Evolutionary conservation across 2,888 invertebrate genomes (phyloP), one percentile per base, ranked within the genome.

Genomic region (Coecobrya sp.): DNA sequence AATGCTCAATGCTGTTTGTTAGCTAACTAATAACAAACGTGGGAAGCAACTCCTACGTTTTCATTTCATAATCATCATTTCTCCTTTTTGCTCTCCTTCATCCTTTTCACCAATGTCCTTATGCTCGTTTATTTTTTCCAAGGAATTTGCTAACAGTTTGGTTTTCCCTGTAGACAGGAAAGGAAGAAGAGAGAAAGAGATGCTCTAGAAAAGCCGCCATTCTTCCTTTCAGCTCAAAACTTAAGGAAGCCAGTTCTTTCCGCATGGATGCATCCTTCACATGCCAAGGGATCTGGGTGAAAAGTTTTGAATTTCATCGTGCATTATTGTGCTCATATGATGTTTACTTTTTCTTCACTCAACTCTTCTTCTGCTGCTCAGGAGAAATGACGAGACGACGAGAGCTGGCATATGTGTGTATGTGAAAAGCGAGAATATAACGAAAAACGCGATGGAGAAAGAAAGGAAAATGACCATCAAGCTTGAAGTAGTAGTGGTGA

Each of bases 291-390:
- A 76, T 76, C 36, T 62, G 22, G 62, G 22, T 84, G 45, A 82
- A 84, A 65, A 62, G 84, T 84, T 36, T 84, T 84, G 84, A 84
- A 84, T 84, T 84, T 62, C 62, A 45, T 59, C 59, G 27, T 59
- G 82, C 30, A 55, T 55, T 59, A 82, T 76, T 76, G 49, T 76
- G 25, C 49, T 73, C 0, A 25, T 73, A 0, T 4, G n/a, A 70
- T 84, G 59, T 84, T 65, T 84, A 59, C 84, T 65, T 59, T 42
- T 19, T 84, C 22, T 30, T 30, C 55, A n/a, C 81, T 81, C 25
- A 65, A n/a, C 25, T 59, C 55, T 30, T 82, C 59, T 30, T 22
- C 22, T 49, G 55, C 27, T 49, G 27, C 27, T 65, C 13, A 4
- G 27, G 25, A 65, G 65, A 65, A 27, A 55, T 13, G 52, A 42